Conservation (phyloP, 2,113 vertebrate genomes). For the Laterallus jamaicensis region DNA sequence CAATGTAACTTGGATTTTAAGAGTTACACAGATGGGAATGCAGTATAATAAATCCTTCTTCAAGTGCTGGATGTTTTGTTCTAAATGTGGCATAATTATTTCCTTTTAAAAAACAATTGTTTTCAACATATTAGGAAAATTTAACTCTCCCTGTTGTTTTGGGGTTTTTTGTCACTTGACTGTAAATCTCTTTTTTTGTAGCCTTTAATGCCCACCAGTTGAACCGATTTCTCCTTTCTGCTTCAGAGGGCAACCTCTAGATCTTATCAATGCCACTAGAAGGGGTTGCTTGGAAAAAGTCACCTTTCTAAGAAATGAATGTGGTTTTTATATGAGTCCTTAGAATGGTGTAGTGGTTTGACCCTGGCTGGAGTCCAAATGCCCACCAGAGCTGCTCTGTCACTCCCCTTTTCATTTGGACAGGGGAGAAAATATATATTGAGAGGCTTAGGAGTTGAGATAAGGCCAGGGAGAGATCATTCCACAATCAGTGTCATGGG, state of each 20-base stretch:
- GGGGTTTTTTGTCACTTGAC: background rate
- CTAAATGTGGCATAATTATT: background rate
- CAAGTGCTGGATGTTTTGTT: background rate
- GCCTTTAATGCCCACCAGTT: background rate
- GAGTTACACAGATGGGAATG: background rate
- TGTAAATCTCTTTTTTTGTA: background rate
- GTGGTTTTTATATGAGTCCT: background rate
- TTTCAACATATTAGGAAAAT: background rate
- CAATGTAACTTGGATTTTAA: fast-evolving
- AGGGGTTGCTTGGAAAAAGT: background rate
- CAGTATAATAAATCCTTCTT: background rate
- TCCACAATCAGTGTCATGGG: too few species aligned
- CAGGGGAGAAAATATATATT: too few species aligned
- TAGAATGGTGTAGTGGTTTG: background rate
- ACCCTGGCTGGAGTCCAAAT: too few species aligned
- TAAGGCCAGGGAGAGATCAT: too few species aligned
- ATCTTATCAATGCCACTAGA: background rate
- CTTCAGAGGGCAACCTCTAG: background rate
- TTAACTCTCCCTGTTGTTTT: background rate
- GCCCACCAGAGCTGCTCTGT: too few species aligned
- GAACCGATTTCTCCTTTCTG: background rate
- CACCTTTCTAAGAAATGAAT: background rate
- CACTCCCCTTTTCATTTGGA: too few species aligned
- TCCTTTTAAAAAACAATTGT: background rate
- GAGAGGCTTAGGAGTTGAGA: too few species aligned